These are phyloP conservation scores for Epistrophella euchroma DNA, from an alignment of 2,888 invertebrate species.

Conservation along the genomic window DNA sequence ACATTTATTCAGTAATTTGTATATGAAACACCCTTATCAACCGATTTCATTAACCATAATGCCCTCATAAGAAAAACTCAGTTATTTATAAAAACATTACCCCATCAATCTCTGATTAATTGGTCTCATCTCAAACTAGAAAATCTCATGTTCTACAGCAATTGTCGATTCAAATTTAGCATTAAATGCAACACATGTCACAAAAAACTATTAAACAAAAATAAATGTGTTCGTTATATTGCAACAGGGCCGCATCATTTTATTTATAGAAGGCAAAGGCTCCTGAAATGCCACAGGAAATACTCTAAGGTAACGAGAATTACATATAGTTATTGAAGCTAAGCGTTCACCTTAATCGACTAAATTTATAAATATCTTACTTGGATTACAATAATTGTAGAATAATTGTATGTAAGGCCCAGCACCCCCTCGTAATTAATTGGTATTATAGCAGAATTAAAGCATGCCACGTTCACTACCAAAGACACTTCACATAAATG, in stretches of 20 bases:
- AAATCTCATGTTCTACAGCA: constrained; percentile 21
- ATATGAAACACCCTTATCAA: not conserved
- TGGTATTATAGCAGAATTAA: too few species aligned
- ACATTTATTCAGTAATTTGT: not conserved
- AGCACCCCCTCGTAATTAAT: too few species aligned
- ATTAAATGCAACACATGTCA: constrained; percentile 56
- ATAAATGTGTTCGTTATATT: constrained; percentile 38
- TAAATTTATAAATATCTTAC: too few species aligned
- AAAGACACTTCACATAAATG: too few species aligned
- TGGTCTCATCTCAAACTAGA: constrained; percentile 19
- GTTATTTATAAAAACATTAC: constrained; percentile 54
- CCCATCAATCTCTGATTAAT: constrained; percentile 62
- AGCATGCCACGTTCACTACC: too few species aligned
- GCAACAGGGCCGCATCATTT: not conserved
- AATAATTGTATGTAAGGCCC: too few species aligned
- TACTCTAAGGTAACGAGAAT: too few species aligned
- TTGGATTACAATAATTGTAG: too few species aligned
- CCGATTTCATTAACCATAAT: constrained; percentile 6
- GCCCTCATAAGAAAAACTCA: constrained; percentile 17
- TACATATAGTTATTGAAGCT: too few species aligned
- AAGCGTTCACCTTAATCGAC: too few species aligned
- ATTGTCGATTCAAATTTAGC: constrained; percentile 23
- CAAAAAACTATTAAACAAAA: constrained; percentile 6
- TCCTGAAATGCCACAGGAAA: too few species aligned
- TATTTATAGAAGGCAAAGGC: too few species aligned